Conservation (phyloP, 2,797 vertebrate genomes). For the Hypotaenidia philippensis region DNA sequence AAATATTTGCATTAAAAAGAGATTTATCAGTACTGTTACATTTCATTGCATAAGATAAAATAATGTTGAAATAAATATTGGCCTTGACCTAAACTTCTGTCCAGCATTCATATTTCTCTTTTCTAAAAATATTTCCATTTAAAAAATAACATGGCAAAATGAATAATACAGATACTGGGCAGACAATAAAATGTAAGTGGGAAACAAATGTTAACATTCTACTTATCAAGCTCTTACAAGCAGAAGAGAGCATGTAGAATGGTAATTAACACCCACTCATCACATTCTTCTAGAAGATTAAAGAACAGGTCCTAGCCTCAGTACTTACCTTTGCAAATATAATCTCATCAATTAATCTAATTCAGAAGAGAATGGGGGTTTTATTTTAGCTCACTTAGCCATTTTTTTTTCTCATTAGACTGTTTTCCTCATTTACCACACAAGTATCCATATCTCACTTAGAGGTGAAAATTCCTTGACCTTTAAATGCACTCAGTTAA, state of each 20-base stretch:
- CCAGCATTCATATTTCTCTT: background rate
- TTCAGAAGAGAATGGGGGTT: constrained; percentile 20
- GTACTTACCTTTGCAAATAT: constrained; percentile 41
- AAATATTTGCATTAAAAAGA: background rate
- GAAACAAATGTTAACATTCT: constrained; percentile 57
- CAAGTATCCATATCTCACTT: background rate
- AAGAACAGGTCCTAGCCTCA: constrained; percentile 35
- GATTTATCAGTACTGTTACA: background rate
- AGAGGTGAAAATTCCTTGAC: constrained; percentile 26
- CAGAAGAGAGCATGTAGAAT: constrained; percentile 14
- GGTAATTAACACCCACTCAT: constrained; percentile 60
- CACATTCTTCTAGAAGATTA: constrained; percentile 43
- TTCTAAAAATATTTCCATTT: background rate
- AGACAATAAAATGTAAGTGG: background rate
- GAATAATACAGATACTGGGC: constrained; percentile 9
- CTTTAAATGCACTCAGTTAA: constrained; percentile 17
- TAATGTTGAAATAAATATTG: background rate
- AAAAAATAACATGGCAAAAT: background rate
- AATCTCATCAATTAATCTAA: constrained; percentile 57
- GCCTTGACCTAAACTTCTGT: background rate
- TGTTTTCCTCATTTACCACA: constrained; percentile 28
- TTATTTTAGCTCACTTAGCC: background rate
- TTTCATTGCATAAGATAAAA: background rate
- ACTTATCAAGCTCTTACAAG: constrained; percentile 47
- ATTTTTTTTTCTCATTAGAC: background rate